Conservation (phyloP, 92 coral and sea anemone genomes). For the Siderastrea radians region DNA sequence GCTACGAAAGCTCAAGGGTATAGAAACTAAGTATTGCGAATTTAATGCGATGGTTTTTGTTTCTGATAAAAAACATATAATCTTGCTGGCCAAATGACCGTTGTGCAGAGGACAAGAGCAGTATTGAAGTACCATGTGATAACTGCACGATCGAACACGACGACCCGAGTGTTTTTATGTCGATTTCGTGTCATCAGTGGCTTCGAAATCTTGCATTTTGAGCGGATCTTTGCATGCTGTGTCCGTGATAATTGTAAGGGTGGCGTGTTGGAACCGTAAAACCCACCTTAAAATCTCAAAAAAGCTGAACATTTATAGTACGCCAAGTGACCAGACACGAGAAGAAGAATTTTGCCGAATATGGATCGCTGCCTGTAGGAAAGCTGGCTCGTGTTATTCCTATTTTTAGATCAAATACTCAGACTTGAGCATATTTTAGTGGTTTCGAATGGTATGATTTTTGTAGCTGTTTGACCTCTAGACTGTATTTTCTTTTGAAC, state of each 20-base stretch:
- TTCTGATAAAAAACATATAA: neutral
- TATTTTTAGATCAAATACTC: slow-evolving; percentile 52
- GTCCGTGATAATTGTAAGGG: slow-evolving; percentile 32
- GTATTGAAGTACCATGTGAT: slow-evolving; percentile 1
- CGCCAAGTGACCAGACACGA: slow-evolving; percentile 18
- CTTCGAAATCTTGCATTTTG: slow-evolving; percentile 25
- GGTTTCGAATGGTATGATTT: slow-evolving; percentile 22
- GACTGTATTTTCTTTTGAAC: slow-evolving; percentile 11
- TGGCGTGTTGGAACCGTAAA: slow-evolving; percentile 43
- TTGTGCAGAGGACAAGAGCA: slow-evolving; percentile 1
- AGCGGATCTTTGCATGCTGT: slow-evolving; percentile 46
- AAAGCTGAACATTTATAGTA: slow-evolving; percentile 6
- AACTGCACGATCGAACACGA: neutral
- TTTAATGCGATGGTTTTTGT: slow-evolving; percentile 13
- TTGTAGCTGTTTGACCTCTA: slow-evolving; percentile 24
- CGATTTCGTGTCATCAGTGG: slow-evolving; percentile 32
- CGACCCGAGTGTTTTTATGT: slow-evolving; percentile 32
- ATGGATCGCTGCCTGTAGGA: slow-evolving; percentile 29
- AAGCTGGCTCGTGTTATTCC: slow-evolving; percentile 31
- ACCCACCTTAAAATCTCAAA: neutral
- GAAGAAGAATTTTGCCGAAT: neutral
- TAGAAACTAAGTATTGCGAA: neutral
- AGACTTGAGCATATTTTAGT: slow-evolving; percentile 40
- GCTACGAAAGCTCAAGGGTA: slow-evolving; percentile 37
- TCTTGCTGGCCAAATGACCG: neutral